Evolutionary conservation across 2,888 invertebrate species (phyloP).

Genomic region (Gerris lacustris): DNA sequence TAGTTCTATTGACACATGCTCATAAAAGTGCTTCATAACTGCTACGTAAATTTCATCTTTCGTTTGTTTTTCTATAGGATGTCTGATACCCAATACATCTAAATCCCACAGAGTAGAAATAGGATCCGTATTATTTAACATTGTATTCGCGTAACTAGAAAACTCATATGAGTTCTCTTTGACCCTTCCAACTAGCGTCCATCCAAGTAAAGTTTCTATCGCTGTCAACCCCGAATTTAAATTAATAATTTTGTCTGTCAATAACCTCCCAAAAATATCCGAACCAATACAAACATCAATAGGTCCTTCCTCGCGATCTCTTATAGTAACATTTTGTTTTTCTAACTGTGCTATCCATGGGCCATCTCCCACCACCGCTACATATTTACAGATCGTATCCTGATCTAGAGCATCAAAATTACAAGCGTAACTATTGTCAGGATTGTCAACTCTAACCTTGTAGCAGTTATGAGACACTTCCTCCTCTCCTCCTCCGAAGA

Average conservation of each 20-base stretch:
- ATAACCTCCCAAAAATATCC: background rate
- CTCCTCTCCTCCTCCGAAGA: background rate
- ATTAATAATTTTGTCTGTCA: background rate
- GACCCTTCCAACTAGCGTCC: background rate
- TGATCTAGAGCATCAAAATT: background rate
- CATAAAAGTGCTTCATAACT: background rate
- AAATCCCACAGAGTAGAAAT: constrained; percentile 20
- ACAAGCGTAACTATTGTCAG: background rate
- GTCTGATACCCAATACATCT: constrained; percentile 22
- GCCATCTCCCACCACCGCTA: background rate
- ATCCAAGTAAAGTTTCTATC: background rate
- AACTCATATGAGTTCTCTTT: background rate
- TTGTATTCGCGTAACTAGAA: background rate
- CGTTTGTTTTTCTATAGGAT: constrained; percentile 12
- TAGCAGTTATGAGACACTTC: background rate
- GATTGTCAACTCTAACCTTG: background rate
- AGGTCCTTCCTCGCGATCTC: background rate
- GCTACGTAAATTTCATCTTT: background rate
- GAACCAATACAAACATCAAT: background rate
- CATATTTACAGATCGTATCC: background rate
- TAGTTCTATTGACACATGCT: constrained; percentile 22
- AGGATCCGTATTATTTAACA: background rate
- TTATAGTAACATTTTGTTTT: background rate
- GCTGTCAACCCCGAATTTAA: background rate
- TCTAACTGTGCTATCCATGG: background rate